Evolutionary conservation across 2,113 vertebrate species (phyloP).

Genomic region (Notarius lentiginosus): DNA sequence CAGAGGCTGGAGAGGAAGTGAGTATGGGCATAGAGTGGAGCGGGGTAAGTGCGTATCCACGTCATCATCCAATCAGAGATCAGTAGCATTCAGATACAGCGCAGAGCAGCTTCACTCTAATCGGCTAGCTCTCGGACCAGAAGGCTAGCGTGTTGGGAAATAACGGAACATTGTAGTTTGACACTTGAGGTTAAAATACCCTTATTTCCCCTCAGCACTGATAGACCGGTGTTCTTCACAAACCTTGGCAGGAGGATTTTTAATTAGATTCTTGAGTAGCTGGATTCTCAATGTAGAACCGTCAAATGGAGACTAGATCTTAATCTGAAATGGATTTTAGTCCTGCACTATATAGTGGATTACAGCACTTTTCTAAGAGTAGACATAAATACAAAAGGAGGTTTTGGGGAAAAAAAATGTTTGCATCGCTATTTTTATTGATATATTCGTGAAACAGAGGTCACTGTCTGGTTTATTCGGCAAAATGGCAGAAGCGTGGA

Average conservation of each 20-base stretch:
- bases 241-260: background rate
- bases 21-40: constrained; percentile 98
- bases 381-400: background rate
- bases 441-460: background rate
- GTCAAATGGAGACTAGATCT: background rate
- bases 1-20: constrained; percentile 93
- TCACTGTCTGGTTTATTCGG: background rate
- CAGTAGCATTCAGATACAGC: constrained; percentile 49
- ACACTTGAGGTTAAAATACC: background rate
- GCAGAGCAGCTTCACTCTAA: constrained; percentile 33
- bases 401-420: background rate
- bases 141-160: too few relatives aligned
- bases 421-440: background rate
- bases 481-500: background rate
- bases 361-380: background rate
- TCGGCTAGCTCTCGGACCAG: constrained; percentile 27
- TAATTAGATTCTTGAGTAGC: background rate
- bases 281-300: background rate
- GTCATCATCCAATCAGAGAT: constrained; percentile 37
- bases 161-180: background rate
- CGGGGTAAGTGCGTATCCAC: constrained; percentile 97
- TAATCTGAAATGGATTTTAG: background rate
- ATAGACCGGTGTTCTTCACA: background rate
- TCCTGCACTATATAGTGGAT: background rate
- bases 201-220: background rate